These are phyloP conservation scores for Triplophysa siluroides DNA, from an alignment of 2,113 vertebrate genomes.

Conservation along the genomic window DNA sequence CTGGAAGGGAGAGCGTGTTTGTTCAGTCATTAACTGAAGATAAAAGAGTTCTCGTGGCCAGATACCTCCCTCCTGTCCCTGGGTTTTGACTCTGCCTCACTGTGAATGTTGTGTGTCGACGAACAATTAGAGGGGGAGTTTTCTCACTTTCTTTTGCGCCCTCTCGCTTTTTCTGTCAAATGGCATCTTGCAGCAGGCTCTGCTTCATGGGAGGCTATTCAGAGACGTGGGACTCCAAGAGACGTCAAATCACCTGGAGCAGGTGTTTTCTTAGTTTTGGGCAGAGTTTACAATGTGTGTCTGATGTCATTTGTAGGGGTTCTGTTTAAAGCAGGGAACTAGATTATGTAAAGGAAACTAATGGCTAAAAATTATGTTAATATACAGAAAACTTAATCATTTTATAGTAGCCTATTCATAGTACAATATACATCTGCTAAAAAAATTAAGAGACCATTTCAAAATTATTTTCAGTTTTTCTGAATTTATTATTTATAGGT, in stretches of 20 bases:
- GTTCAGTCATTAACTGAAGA: slow-evolving; percentile 78
- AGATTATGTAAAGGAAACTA: slow-evolving; percentile 39
- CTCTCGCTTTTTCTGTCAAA: slow-evolving; percentile 37
- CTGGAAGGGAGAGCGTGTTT: slow-evolving; percentile 69
- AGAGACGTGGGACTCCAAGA: slow-evolving; percentile 39
- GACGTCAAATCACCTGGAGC: slow-evolving; percentile 53
- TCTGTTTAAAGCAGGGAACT: slow-evolving; percentile 36
- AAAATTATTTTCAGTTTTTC: too few species aligned
- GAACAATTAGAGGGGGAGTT: slow-evolving; percentile 62
- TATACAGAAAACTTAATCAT: too few species aligned
- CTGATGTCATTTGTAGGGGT: slow-evolving; percentile 30
- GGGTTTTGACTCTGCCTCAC: slow-evolving; percentile 46
- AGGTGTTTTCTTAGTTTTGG: slow-evolving; percentile 47
- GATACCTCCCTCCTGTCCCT: slow-evolving; percentile 39
- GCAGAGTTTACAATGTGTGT: background rate
- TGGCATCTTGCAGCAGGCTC: slow-evolving; percentile 26
- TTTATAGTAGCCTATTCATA: too few species aligned
- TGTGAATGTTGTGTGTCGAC: slow-evolving; percentile 63
- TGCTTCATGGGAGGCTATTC: slow-evolving; percentile 34
- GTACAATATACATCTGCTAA: too few species aligned
- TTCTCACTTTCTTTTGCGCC: slow-evolving; percentile 34
- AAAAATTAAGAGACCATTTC: too few species aligned
- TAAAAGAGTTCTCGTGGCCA: slow-evolving; percentile 71
- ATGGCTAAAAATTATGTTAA: too few species aligned
- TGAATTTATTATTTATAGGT: too few species aligned